Evolutionary conservation across 2,113 vertebrate species (phyloP), one percentile per base, ranked within the genome.

Genomic region (Protomyctophum bolini): DNA sequence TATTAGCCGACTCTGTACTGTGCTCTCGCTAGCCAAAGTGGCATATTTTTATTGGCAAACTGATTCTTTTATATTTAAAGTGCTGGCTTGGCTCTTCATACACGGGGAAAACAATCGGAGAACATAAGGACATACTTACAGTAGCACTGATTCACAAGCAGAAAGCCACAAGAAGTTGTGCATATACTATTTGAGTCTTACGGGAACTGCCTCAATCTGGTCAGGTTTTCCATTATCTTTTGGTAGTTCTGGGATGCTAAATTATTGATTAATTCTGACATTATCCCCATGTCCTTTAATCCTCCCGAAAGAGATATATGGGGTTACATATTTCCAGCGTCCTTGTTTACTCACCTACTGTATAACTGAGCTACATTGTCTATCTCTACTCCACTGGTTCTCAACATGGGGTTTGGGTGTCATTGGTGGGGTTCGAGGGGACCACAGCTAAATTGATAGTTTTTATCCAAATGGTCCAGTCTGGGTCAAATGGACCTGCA

Each of bases 1-100:
- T 86, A 91, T 90, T 87, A 88, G 68, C 82, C 63, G 69, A 83
- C 87, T 87, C 83, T 79, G 83, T 74, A 70, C 67, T 72, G 69
- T 67, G 72, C 75, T 77, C 69, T 60, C 60, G 75, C 72, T 73
- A 76, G 86, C 83, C 87, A 90, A 88, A 87, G 81, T 83, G 75
- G 64, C 73, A 73, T 82, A 86, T 85, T 91, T 90, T 78, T 81
- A 80, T 87, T 88, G 87, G 84, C 87, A 72, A 62, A 28, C 54
- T 55, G 60, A 70, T 82, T 50, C 29, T 66, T 83, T 80, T 79
- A 68, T 80, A 87, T 88, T 86, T 82, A 63, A 83, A 83, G 76
- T 63, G 70, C 77, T 84, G 76, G 79, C 59, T 58, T 72, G 14
- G 66, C 72, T 86, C 75, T 83, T 75, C 65, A 70, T 74, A 62